Evolutionary conservation across 2,113 vertebrate species (phyloP), one percentile per base, ranked within the genome.

Genomic region (Aegotheles bennettii): DNA sequence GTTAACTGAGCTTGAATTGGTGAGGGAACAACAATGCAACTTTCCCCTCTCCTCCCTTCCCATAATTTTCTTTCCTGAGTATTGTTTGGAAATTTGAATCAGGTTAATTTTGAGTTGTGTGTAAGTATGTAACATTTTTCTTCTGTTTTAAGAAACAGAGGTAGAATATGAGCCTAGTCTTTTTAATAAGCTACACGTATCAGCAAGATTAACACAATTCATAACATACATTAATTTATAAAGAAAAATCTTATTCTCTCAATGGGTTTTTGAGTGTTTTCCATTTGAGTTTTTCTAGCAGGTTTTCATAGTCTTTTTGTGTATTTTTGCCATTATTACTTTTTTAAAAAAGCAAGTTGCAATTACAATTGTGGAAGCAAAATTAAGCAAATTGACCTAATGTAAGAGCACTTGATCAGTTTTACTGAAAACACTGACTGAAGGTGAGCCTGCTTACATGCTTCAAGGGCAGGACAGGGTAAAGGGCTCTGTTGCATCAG

Each of bases 1-100:
- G 45, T 90, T 97, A 94, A 75, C 90, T 95, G 84, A 95, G 51
- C 89, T 96, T 85, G 90, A 96, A 86, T 53, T 95, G 84, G 67
- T 96, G 68, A 94, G 80, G 59, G 42, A 76, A 51, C 33, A 91
- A 60, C 57, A 92, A 16, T 57, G 31, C 23, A 84, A 19, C 42
- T 64, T 80, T 43, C 10, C 33, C 13, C 38, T 43, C 13, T 23
- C 6, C 3, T 56, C 10, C n/a, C n/a, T 40, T 53, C 33, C 25
- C 25, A 6, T 68, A 35, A 21, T 84, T 80, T 83, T 85, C 28
- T 86, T 88, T 70, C 28, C 60, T 43, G 11, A 60, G 20, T 82
- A 75, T 80, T 4, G 4, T 56, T 89, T 84, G 51, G 61, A 87
- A 87, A 59, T 81, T 47, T 80, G 20, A 16, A 61, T 87, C 48